Evolutionary conservation across 2,113 vertebrate genomes (phyloP), one percentile per base, ranked within the genome.

Genomic region (Odocoileus virginianus): DNA sequence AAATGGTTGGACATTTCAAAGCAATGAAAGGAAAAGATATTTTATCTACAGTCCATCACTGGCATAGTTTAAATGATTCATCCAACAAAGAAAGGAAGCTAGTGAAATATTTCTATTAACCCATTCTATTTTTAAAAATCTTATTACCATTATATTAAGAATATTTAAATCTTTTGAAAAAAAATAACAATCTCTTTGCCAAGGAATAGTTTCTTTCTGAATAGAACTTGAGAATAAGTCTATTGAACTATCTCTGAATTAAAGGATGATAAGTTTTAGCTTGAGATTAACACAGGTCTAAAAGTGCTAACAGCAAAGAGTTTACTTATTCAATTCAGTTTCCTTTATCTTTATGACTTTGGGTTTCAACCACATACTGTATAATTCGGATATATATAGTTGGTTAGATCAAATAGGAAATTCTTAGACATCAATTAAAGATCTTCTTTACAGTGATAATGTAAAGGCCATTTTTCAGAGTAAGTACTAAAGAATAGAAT

Each of bases 151-250:
- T 4, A 50, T 85, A 94, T 87, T 91, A 95, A 92, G 58, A 88
- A 52, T 36, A 96, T 93, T 71, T 81, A 85, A 90, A 71, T n/a
- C 27, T 52, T 87, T 87, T 83, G 36, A 76, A 45, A 91, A 97
- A 97, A 57, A 64, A 54, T 60, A 58, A 79, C 43, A 79, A 28
- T 57, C 11, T n/a, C 64, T 96, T 94, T 91, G 25, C 36, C 82
- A 76, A 84, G 61, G 28, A 91, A 83, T 87, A 1, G 1, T 92
- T 91, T 94, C 71, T 94, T 82, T 78, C 25, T 95, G 52, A 93
- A 84, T 19, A 87, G 28, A 93, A 94, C 4, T 84, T 97, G 30
- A 94, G 33, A 97, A 76, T 54, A 81, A 76, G 23, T 78, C 47
- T 52, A 5, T 54, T 84, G 13, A 5, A 67, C 14, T 67, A 55